phyloP scores from a whole-genome alignment of 2,888 invertebrate genomes.

The Polyploca ridens region DNA sequence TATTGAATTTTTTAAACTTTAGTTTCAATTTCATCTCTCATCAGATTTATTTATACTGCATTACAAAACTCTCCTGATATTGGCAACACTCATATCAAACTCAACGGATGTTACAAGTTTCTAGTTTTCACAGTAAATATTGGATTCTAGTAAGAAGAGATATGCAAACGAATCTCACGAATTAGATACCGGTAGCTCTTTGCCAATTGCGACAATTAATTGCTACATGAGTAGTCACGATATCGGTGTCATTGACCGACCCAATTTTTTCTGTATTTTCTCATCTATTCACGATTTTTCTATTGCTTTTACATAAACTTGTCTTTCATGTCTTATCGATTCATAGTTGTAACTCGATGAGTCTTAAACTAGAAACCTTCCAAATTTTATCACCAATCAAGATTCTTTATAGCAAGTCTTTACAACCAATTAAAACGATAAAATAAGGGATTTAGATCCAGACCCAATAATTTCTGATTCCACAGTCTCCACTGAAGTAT shows the following conservation, averaged over 20 bases:
- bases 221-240: constrained; percentile 37
- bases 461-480: constrained; percentile 20
- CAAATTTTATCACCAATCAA: constrained; percentile 3
- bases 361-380: too few relatives aligned
- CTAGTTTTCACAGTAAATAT: background rate
- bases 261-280: constrained; percentile 29
- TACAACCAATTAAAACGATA: background rate
- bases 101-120: background rate
- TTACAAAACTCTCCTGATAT: too few relatives aligned
- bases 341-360: too few relatives aligned
- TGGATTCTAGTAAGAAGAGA: constrained; percentile 14
- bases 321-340: background rate
- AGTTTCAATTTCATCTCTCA: too few relatives aligned
- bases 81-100: background rate
- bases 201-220: constrained; percentile 63
- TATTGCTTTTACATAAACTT: background rate
- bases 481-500: constrained; percentile 28
- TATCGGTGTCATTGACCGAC: constrained; percentile 54
- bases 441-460: constrained; percentile 5
- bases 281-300: background rate
- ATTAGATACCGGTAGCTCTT: constrained; percentile 56
- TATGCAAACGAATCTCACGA: constrained; percentile 40
- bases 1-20: too few relatives aligned
- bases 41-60: too few relatives aligned
- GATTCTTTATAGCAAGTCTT: background rate